phyloP scores from a whole-genome alignment of 2,113 vertebrate species.

The Apodemus speciosus region DNA sequence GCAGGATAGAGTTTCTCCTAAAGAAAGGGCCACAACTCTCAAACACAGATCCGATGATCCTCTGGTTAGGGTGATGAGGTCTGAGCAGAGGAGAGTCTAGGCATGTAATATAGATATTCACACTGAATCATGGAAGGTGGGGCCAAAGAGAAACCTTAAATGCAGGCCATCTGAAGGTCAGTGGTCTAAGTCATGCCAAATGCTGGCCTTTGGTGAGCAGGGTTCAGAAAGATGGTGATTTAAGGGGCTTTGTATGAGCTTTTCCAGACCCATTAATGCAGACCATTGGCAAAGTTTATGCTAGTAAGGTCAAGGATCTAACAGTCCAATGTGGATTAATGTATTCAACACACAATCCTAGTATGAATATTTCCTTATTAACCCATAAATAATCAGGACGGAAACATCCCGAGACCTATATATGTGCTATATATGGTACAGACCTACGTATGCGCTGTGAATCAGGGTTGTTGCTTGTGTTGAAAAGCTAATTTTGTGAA shows the following conservation, averaged over 20 bases:
- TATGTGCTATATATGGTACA: neutral
- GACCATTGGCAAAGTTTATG: neutral
- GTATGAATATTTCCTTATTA: neutral
- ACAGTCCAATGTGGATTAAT: neutral
- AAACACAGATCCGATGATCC: slow-evolving; percentile 63
- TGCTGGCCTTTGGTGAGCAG: neutral
- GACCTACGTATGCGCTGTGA: neutral
- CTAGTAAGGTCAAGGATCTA: neutral
- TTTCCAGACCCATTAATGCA: neutral
- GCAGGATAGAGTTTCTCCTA: slow-evolving; percentile 56
- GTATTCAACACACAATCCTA: neutral
- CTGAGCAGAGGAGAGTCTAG: neutral
- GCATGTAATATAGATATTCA: neutral
- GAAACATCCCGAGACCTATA: neutral
- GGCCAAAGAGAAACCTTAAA: slow-evolving; percentile 14
- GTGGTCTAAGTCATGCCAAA: slow-evolving; percentile 3
- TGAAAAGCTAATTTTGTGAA: neutral
- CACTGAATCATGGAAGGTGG: neutral
- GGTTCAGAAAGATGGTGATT: slow-evolving; percentile 16
- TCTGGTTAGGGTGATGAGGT: slow-evolving; percentile 64
- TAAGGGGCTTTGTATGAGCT: neutral
- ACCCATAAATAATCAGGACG: slow-evolving; percentile 3
- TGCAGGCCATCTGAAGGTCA: neutral
- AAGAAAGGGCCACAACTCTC: slow-evolving; percentile 63
- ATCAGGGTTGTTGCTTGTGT: neutral